phyloP scores from a whole-genome alignment of 1,140 invertebrate species.

The Notospermus geniculatus region DNA sequence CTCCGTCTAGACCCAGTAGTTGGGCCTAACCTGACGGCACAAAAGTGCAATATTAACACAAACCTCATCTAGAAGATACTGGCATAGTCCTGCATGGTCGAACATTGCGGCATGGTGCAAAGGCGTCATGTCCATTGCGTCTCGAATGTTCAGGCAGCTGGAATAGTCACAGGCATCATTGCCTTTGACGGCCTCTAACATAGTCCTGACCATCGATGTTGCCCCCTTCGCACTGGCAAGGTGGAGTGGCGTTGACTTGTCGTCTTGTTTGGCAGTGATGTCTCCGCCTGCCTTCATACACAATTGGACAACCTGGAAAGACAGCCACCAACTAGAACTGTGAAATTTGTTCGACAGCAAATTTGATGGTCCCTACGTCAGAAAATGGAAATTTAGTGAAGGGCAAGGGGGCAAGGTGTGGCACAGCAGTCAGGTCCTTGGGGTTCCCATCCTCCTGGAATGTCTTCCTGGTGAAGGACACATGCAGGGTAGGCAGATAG shows the following conservation, averaged over 20 bases:
- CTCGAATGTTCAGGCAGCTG: conserved; percentile 69
- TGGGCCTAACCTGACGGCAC: no score
- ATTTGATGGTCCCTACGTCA: no score
- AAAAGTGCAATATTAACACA: no score
- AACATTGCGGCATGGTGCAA: conserved; percentile 87
- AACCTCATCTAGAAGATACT: conserved; percentile 71
- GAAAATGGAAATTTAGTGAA: no score
- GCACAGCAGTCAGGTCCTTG: no score
- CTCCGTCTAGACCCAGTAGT: no score
- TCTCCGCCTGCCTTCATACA: conserved; percentile 81
- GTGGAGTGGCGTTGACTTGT: conserved; percentile 83
- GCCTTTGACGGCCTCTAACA: conserved; percentile 69
- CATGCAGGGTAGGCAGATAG: no score
- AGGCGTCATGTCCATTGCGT: conserved; percentile 83
- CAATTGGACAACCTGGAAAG: conserved; percentile 70
- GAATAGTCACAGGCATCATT: conserved; percentile 41
- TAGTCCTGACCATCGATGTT: conserved; percentile 79
- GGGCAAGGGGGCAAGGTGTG: no score
- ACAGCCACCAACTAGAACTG: no score
- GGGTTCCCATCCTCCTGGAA: no score
- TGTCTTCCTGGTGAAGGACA: no score
- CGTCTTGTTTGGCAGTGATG: conserved; percentile 75
- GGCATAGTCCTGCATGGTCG: conserved; percentile 77
- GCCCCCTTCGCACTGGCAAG: conserved; percentile 79
- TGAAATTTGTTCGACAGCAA: no score